phyloP scores from a whole-genome alignment of 2,113 vertebrate genomes.

The Bettongia penicillata region DNA sequence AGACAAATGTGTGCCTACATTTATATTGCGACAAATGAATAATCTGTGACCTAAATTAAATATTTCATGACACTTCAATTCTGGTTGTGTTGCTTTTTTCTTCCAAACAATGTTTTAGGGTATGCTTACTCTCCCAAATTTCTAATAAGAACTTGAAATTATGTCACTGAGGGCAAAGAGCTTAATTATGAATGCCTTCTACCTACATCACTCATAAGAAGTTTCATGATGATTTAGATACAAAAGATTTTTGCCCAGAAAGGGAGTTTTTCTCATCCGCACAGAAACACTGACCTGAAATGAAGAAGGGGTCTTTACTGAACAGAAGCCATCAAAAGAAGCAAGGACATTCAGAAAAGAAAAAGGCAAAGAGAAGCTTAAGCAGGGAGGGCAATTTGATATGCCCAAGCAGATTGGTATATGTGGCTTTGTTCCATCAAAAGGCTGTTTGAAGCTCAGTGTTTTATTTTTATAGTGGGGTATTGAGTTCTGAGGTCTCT shows the following conservation, averaged over 20 bases:
- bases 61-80: background rate
- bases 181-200: conserved; percentile 57
- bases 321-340: conserved; percentile 59
- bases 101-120: background rate
- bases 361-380: background rate
- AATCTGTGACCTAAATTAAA: background rate
- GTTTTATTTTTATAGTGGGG: conserved; percentile 74
- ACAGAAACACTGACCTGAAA: conserved; percentile 58
- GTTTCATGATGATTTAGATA: conserved; percentile 26
- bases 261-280: conserved; percentile 66
- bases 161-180: conserved; percentile 48
- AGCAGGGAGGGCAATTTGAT: conserved; percentile 71
- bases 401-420: conserved; percentile 49
- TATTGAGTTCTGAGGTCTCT: conserved; percentile 72
- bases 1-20: background rate
- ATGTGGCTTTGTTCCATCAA: conserved; percentile 67
- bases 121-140: conserved; percentile 34
- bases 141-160: conserved; percentile 56
- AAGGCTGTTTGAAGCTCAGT: conserved; percentile 71
- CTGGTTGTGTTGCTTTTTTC: background rate
- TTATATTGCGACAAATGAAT: background rate
- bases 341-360: conserved; percentile 42
- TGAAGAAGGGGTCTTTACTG: conserved; percentile 40
- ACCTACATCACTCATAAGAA: conserved; percentile 60
- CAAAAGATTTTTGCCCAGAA: conserved; percentile 39